These are phyloP conservation scores for Ooceraea biroi DNA, from an alignment of 1,140 invertebrate species.

Conservation along the genomic window DNA sequence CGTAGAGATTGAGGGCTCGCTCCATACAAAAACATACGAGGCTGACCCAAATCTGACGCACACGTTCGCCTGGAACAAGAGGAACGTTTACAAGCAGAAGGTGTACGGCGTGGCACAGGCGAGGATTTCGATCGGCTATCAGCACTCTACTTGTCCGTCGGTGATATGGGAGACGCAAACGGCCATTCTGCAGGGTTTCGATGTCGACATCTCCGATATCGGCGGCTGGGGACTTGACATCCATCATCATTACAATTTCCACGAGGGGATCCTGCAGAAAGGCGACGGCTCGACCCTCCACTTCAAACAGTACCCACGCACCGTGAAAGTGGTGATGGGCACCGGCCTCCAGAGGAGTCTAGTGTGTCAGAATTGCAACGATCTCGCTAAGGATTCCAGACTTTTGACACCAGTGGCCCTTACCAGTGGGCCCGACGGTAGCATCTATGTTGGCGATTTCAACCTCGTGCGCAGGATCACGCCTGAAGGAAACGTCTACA, in stretches of 20 bases:
- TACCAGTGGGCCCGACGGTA: slow-evolving; percentile 97
- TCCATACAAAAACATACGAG: slow-evolving; percentile 96
- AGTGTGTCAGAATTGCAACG: slow-evolving; percentile 94
- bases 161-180: slow-evolving; percentile 98
- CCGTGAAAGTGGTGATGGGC: slow-evolving; percentile 97
- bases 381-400: slow-evolving; percentile 93
- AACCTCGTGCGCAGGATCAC: slow-evolving; percentile 97
- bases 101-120: slow-evolving; percentile 96
- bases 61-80: slow-evolving; percentile 98
- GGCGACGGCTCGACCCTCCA: slow-evolving; percentile 97
- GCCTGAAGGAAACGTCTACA: slow-evolving; percentile 96
- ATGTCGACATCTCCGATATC: slow-evolving; percentile 98
- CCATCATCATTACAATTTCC: slow-evolving; percentile 99
- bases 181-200: slow-evolving; percentile 97
- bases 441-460: slow-evolving; percentile 98
- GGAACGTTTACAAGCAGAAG: slow-evolving; percentile 99
- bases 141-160: slow-evolving; percentile 94
- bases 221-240: slow-evolving; percentile 99
- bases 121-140: slow-evolving; percentile 96
- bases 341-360: slow-evolving; percentile 94
- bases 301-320: slow-evolving; percentile 96
- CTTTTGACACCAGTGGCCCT: slow-evolving; percentile 97
- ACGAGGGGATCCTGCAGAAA: slow-evolving; percentile 98
- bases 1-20: slow-evolving; percentile 96
- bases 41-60: slow-evolving; percentile 97